Conservation (phyloP, 2,113 vertebrate species). For the Toxostoma redivivum region DNA sequence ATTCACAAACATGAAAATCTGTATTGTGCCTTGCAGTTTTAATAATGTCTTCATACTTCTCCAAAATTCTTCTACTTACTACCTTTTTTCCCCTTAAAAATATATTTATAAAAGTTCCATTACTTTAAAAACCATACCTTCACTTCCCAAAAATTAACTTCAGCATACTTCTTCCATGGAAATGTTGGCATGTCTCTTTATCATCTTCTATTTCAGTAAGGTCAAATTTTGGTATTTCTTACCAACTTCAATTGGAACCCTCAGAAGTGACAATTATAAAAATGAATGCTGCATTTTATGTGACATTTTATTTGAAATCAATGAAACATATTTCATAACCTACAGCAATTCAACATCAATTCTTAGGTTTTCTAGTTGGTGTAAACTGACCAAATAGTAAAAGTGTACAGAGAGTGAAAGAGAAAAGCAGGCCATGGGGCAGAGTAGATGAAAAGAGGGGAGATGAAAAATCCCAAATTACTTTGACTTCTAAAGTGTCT, state of each 20-base stretch:
- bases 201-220: neutral
- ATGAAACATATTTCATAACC: neutral
- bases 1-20: neutral
- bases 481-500: neutral
- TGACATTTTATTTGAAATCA: conserved; percentile 46
- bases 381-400: neutral
- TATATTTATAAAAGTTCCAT: too few relatives aligned
- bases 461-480: neutral
- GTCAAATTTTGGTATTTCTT: conserved; percentile 18
- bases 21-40: neutral
- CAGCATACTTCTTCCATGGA: neutral
- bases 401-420: neutral
- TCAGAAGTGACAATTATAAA: conserved; percentile 19
- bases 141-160: neutral
- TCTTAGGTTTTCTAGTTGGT: neutral
- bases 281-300: neutral
- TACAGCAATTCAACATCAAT: neutral
- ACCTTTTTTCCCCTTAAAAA: neutral
- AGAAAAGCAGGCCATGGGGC: neutral
- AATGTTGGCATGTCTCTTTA: neutral
- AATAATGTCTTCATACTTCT: neutral
- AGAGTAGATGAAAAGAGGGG: neutral
- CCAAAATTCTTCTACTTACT: neutral
- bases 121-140: neutral
- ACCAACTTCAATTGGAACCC: neutral